A percentile compares a stretch with the other conserved stretches of the same genome.
phyloP scores from a whole-genome alignment of 2,888 invertebrate species.

The Stegana nigrithorax region DNA sequence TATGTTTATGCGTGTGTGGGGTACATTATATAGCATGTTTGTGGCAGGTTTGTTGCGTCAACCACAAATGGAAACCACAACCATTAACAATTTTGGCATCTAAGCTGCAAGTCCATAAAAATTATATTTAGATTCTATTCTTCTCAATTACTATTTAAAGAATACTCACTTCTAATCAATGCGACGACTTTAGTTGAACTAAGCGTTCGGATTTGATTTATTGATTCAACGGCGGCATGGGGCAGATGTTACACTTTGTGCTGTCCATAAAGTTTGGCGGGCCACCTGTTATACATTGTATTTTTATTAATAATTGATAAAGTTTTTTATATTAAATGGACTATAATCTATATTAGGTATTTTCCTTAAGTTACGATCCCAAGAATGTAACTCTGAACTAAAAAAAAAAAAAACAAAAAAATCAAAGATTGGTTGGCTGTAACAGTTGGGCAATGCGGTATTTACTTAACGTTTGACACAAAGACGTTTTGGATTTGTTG shows the following conservation, averaged over 20 bases:
- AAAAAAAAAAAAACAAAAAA: too few species aligned
- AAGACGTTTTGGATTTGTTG: too few species aligned
- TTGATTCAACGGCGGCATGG: constrained; percentile 65
- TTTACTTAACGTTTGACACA: too few species aligned
- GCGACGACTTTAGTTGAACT: constrained; percentile 47
- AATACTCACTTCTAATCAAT: constrained; percentile 52
- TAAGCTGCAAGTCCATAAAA: constrained; percentile 41
- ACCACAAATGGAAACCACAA: constrained; percentile 47
- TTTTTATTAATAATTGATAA: too few species aligned
- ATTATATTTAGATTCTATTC: not conserved
- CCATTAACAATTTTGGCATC: constrained; percentile 61
- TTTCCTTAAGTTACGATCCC: too few species aligned
- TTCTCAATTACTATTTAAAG: not conserved
- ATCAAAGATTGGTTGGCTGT: too few species aligned
- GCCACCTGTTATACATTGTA: constrained; percentile 53
- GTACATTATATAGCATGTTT: not conserved
- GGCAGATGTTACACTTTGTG: constrained; percentile 62
- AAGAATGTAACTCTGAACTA: too few species aligned
- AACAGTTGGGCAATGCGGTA: too few species aligned
- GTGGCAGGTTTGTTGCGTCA: not conserved
- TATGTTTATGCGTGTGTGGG: not conserved
- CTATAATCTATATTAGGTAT: too few species aligned
- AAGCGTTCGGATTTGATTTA: constrained; percentile 54
- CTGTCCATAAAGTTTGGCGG: constrained; percentile 59
- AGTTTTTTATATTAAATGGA: too few species aligned